A percentile compares a stretch with the other conserved stretches of the same genome.
Conservation (phyloP, 2,797 vertebrate genomes). For the Enteromius argenteus region DNA sequence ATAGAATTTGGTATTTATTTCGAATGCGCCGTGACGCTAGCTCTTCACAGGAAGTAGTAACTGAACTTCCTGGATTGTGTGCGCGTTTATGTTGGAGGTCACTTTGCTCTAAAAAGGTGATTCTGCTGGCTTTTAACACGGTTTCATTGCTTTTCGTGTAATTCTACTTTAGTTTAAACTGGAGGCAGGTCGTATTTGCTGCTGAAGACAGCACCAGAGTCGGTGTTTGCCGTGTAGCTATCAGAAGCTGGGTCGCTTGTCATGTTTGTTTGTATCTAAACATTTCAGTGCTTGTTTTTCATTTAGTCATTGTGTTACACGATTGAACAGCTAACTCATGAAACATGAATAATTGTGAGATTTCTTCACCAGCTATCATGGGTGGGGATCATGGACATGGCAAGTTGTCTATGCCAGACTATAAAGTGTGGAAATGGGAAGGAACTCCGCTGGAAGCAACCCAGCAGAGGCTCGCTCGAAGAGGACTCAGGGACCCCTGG, state of each 20-base stretch:
- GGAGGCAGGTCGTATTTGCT: accelerated
- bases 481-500: conserved; percentile 91
- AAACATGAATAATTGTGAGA: neutral
- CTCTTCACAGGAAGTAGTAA: neutral
- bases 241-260: neutral
- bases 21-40: neutral
- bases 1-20: neutral
- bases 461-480: conserved; percentile 82
- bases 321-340: neutral
- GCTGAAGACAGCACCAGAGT: neutral
- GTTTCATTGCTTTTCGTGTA: neutral
- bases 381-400: conserved; percentile 73
- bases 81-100: conserved; percentile 1
- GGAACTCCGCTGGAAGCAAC: conserved; percentile 89
- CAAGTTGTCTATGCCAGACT: conserved; percentile 87
- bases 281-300: neutral
- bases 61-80: neutral
- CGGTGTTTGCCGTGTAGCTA: too few relatives aligned
- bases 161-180: neutral
- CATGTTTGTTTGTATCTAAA: neutral
- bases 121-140: neutral
- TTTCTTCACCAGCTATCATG: conserved; percentile 40
- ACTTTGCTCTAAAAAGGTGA: conserved; percentile 23
- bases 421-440: conserved; percentile 86
- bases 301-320: neutral